Evolutionary conservation across 2,113 vertebrate species (phyloP), one percentile per base, ranked within the genome.

Genomic region (Sebastes fasciatus): DNA sequence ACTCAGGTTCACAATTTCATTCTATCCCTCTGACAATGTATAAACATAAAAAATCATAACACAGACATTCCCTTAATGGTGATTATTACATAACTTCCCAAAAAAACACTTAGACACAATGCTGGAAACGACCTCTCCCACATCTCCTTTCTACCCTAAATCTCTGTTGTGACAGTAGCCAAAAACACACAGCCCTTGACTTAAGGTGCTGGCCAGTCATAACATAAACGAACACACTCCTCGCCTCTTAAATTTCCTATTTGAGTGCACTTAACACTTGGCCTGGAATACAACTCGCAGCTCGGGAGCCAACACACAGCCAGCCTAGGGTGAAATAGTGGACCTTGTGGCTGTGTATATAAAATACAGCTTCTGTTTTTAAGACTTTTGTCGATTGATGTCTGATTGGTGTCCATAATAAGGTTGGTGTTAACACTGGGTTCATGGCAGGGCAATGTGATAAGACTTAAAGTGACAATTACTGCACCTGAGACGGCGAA

Each of bases 221-320:
- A 87, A 90, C 82, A 87, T 88, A 92, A 92, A 93, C 89, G 0
- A 82, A 85, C 75, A n/a, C 74, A n/a, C 78, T 84, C 66, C 77
- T 78, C 17, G 1, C 12, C 85, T 88, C 84, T 77, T 89, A 79
- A 86, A 88, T 87, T 63, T 82, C 63, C 60, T 49, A 60, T 89
- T 67, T 61, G 80, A 88, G 82, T 60, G 78, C 68, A 74, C 84
- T 87, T 77, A 82, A 74, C 79, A 75, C 80, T 89, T 79, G 57
- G 45, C 80, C 74, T 75, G 62, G 46, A 84, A 10, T 2, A 19
- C 19, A 2, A 21, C 45, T 46, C 1, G 5, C 13, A 21, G 60
- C 43, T 61, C 19, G 3, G 49, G 26, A 61, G 55, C 76, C 55
- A 57, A 74, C 62, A 43, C 45, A 10, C 45, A 60, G 62, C 71